Evolutionary conservation across 1,140 invertebrate species (phyloP), one percentile per base, ranked within the genome.

Genomic region (Caerostris darwini): DNA sequence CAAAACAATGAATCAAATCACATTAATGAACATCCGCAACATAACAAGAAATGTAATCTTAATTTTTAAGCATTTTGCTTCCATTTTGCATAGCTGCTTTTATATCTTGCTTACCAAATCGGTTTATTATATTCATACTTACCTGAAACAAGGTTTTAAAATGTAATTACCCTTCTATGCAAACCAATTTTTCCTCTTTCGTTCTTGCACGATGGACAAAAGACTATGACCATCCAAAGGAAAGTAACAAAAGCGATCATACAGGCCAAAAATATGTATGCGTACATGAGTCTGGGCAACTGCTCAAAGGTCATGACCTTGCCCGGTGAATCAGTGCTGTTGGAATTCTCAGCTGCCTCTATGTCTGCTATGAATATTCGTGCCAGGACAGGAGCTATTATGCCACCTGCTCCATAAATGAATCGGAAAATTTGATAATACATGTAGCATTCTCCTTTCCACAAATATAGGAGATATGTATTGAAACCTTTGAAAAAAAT

Each of bases 291-390:
- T 7, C 12, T 14, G 7, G 89, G 89, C 14, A 81, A 12, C 3
- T 10, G 14, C 0, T 3, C 5, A 3, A 58, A 59, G 2, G 34
- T 54, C 8, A 57, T 8, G 5, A 59, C 8, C 3, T n/a, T 12
- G 7, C n/a, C 7, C 53, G 5, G 17, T 0, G n/a, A 3, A 1
- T 58, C 50, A 3, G 6, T 69, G 50, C 6, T 71, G 5, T 50
- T 50, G 5, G 85, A 34, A 12, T 10, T 3, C 5, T 34, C 2
- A 12, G 8, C 19, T 7, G 19, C 3, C 10, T 56, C 12, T 5
- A 69, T 69, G 61, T 89, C 87, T 59, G 81, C 8, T n/a, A 90
- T 34, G 34, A 90, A 90, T 6, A 5, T 61, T 57, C 89, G 5
- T 7, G 67, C 54, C 4, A 90, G 12, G 14, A 81, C 54, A 5